A percentile compares a stretch with the other conserved stretches of the same genome.
phyloP scores from a whole-genome alignment of 2,113 vertebrate genomes.

The Deroptyus accipitrinus region DNA sequence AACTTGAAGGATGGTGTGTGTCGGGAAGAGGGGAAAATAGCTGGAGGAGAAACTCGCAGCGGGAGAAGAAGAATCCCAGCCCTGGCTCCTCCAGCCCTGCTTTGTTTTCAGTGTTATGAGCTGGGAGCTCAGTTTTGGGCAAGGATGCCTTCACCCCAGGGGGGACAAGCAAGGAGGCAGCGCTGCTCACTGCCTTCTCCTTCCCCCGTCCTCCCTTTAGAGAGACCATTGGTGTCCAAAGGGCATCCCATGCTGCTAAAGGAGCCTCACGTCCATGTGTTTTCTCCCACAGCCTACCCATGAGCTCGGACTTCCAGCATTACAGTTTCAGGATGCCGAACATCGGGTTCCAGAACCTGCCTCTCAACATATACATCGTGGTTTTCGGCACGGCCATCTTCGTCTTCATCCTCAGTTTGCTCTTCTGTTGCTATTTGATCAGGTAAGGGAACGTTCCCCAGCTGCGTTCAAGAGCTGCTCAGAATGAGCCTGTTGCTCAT shows the following conservation, averaged over 20 bases:
- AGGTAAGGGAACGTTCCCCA: conserved; percentile 76
- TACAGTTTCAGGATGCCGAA: conserved; percentile 99
- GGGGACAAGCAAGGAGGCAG: not conserved
- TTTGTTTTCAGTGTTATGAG: not conserved
- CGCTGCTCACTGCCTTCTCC: not conserved
- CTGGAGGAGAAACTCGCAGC: not conserved
- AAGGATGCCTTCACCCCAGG: not conserved
- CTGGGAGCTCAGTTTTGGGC: not conserved
- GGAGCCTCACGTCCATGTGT: not conserved
- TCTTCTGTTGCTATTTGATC: conserved; percentile 99
- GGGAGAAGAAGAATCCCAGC: not conserved
- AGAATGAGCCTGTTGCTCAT: not conserved
- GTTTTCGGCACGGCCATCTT: conserved; percentile 98
- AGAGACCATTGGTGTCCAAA: fast-evolving
- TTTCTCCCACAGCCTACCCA: conserved; percentile 84
- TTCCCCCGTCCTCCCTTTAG: not conserved
- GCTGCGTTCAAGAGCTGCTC: not conserved
- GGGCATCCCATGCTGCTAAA: not conserved
- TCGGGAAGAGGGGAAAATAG: not conserved
- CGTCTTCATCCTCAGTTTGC: conserved; percentile 98
- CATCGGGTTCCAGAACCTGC: conserved; percentile 99
- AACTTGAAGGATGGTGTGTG: not conserved
- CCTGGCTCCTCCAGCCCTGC: not conserved
- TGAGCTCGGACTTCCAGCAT: conserved; percentile 94
- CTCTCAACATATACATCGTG: conserved; percentile 99